Evolutionary conservation across 2,113 vertebrate species (phyloP).

Genomic region (Ornithorhynchus anatinus): DNA sequence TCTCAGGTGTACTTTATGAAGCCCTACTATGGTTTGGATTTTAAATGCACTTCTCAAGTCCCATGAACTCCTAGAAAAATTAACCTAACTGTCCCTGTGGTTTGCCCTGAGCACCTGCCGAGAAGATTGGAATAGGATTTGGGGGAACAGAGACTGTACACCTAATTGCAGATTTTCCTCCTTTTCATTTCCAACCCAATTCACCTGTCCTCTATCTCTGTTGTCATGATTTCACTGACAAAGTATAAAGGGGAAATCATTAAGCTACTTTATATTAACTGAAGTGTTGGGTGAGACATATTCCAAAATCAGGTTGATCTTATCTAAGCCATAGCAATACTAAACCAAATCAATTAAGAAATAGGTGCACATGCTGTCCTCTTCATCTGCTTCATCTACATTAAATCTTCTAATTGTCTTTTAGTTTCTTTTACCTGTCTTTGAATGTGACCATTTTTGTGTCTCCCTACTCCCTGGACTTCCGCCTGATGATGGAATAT

Average conservation of each 20-base stretch:
- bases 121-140: too few species aligned
- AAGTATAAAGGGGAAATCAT: neutral
- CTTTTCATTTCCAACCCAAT: neutral
- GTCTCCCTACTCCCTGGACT: neutral
- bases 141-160: neutral
- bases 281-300: neutral
- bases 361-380: neutral
- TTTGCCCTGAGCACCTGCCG: too few species aligned
- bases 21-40: too few species aligned
- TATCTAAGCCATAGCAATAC: neutral
- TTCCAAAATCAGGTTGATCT: neutral
- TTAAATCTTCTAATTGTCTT: neutral
- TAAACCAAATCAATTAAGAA: slow-evolving; percentile 18
- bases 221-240: neutral
- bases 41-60: too few species aligned
- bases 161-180: neutral
- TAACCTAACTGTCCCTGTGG: too few species aligned
- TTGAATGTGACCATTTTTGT: neutral
- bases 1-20: too few species aligned
- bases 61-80: too few species aligned
- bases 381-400: neutral
- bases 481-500: neutral
- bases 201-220: neutral
- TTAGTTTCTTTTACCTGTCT: slow-evolving; percentile 1
- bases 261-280: neutral